Percentiles rank a stretch among this genome's conserved stretches.
Evolutionary conservation across 2,113 vertebrate species (phyloP).

Genomic region (Etia nguti): DNA sequence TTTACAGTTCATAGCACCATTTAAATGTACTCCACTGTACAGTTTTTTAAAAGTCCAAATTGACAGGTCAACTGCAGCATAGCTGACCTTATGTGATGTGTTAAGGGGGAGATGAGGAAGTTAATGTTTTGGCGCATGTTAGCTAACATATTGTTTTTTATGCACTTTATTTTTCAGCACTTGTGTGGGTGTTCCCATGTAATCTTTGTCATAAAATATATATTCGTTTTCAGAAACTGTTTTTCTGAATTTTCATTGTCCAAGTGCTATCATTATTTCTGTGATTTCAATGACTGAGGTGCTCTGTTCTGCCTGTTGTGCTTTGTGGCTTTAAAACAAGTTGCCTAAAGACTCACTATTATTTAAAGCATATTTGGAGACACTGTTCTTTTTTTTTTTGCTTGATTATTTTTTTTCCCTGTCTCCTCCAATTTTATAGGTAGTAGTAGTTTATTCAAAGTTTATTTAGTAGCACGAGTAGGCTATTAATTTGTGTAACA

Average conservation of each 20-base stretch:
- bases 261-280: not conserved
- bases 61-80: slow-evolving; percentile 15
- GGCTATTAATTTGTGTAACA: not conserved
- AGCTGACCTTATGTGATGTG: not conserved
- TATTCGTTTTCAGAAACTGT: not conserved
- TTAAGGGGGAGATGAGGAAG: not conserved
- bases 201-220: not conserved
- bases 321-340: not conserved
- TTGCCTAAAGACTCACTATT: not conserved
- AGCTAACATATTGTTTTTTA: not conserved
- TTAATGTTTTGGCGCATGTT: not conserved
- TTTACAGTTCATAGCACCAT: not conserved
- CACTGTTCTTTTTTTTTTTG: not conserved
- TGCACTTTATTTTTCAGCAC: not conserved
- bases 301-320: not conserved
- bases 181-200: not conserved
- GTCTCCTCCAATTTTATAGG: not conserved
- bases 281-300: not conserved
- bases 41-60: not conserved
- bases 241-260: not conserved
- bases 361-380: not conserved
- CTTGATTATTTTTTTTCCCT: not conserved
- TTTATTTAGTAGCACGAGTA: not conserved
- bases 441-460: not conserved
- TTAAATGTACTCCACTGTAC: not conserved